phyloP scores from a whole-genome alignment of 2,113 vertebrate species.

The Apteryx owenii region DNA sequence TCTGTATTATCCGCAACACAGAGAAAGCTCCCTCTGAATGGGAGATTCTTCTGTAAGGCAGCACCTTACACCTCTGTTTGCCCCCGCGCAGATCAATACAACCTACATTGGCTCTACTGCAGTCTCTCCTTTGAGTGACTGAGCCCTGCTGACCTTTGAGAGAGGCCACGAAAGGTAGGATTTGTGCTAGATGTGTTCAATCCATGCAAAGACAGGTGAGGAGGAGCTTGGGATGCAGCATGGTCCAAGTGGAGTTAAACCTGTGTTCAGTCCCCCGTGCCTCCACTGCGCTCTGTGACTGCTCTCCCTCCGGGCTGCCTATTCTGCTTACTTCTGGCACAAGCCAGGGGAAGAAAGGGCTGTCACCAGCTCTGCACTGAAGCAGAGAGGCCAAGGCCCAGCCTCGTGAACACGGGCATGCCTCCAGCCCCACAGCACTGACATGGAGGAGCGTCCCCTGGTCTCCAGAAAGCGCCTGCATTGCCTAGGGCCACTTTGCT shows the following conservation, averaged over 20 bases:
- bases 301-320: background rate
- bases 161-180: background rate
- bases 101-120: fast-evolving
- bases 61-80: background rate
- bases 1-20: too few species aligned
- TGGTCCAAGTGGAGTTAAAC: background rate
- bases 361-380: background rate
- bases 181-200: background rate
- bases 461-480: background rate
- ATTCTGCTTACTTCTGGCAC: background rate
- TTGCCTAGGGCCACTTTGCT: background rate
- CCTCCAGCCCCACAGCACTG: background rate
- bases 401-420: background rate
- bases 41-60: background rate
- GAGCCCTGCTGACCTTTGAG: background rate
- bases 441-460: fast-evolving
- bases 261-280: too few species aligned
- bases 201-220: background rate
- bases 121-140: background rate
- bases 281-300: background rate
- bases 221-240: background rate
- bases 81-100: background rate
- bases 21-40: background rate
- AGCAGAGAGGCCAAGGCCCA: background rate
- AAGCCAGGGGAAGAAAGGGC: background rate